phyloP scores from a whole-genome alignment of 1,140 invertebrate genomes.

The Nylanderia fulva region DNA sequence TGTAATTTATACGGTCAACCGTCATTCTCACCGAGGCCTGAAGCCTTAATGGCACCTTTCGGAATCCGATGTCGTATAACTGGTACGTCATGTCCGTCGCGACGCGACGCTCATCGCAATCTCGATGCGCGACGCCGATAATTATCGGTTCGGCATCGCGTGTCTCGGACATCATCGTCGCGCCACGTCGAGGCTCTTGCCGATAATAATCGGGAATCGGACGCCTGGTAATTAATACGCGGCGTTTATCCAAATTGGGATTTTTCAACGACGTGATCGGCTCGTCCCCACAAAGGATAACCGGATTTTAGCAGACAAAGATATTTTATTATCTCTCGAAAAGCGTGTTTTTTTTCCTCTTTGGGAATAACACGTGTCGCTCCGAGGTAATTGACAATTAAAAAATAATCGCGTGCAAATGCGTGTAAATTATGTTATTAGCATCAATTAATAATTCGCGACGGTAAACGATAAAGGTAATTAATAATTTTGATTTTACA shows the following conservation, averaged over 20 bases:
- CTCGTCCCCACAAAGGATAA: neutral
- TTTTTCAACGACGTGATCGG: neutral
- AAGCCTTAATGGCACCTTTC: slow-evolving; percentile 64
- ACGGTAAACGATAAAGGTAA: slow-evolving; percentile 20
- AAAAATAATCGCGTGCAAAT: slow-evolving; percentile 19
- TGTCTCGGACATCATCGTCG: neutral
- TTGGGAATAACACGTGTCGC: neutral
- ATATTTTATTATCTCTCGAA: neutral
- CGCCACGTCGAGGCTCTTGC: neutral
- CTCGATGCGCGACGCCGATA: slow-evolving; percentile 13
- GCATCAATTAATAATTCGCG: slow-evolving; percentile 27
- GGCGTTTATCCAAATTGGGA: slow-evolving; percentile 10
- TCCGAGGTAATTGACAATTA: neutral
- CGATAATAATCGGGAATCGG: slow-evolving; percentile 7
- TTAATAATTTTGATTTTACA: slow-evolving; percentile 48
- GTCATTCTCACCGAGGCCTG: slow-evolving; percentile 65
- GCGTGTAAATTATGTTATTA: slow-evolving; percentile 19
- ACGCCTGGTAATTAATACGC: neutral
- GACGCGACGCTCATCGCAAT: slow-evolving; percentile 18
- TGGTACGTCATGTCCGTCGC: too few species aligned
- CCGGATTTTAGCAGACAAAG: neutral
- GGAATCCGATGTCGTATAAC: neutral
- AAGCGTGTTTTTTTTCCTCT: too few species aligned
- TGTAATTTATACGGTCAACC: slow-evolving; percentile 70
- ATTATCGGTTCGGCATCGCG: slow-evolving; percentile 45